Conservation (phyloP, 2,797 vertebrate species). For the Sternarchorhynchus goeldii region DNA sequence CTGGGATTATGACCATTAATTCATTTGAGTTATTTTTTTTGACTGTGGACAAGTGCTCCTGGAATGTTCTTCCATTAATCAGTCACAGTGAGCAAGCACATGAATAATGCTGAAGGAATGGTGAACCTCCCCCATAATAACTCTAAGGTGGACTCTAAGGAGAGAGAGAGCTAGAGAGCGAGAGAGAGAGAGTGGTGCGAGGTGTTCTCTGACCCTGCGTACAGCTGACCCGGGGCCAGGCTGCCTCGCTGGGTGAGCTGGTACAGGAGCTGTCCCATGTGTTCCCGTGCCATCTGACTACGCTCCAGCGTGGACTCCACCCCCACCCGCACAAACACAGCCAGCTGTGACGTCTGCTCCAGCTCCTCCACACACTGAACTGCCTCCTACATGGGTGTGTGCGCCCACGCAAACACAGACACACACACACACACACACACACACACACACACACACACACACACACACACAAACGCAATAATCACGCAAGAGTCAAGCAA, state of each 20-base stretch:
- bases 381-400: slow-evolving; percentile 83
- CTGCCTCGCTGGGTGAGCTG: slow-evolving; percentile 86
- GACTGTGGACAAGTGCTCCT: too few relatives aligned
- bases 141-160: too few relatives aligned
- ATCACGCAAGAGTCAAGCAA: too few relatives aligned
- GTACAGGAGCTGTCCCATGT: slow-evolving; percentile 92
- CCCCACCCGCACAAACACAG: slow-evolving; percentile 87
- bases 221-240: slow-evolving; percentile 87
- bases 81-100: too few relatives aligned
- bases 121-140: too few relatives aligned
- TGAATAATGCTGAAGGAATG: too few relatives aligned
- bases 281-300: slow-evolving; percentile 94
- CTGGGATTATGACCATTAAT: too few relatives aligned
- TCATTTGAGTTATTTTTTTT: too few relatives aligned
- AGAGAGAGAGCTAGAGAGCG: background rate
- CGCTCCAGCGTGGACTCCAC: slow-evolving; percentile 96
- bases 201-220: slow-evolving; percentile 82
- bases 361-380: slow-evolving; percentile 94
- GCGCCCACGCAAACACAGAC: background rate
- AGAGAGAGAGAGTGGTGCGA: background rate
- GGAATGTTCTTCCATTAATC: too few relatives aligned
- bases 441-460: too few relatives aligned
- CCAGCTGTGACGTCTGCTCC: slow-evolving; percentile 75
- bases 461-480: too few relatives aligned
- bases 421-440: too few relatives aligned